A percentile compares a stretch with the other conserved stretches of the same genome.
Evolutionary conservation across 2,797 vertebrate genomes (phyloP).

Genomic region (Hydrocynus forskahlii): DNA sequence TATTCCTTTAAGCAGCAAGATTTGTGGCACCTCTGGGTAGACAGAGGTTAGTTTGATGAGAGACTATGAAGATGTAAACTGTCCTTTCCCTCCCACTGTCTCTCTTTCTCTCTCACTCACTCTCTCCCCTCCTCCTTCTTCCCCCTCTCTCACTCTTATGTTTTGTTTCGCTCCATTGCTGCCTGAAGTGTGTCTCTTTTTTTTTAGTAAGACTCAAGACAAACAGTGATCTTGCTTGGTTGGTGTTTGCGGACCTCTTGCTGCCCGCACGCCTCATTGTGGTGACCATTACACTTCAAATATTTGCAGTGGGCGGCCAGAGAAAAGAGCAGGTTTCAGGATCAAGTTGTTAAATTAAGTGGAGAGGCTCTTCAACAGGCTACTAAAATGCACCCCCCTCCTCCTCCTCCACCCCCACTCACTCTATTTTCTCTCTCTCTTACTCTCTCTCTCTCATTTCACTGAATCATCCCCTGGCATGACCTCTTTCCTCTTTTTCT

Average conservation of each 20-base stretch:
- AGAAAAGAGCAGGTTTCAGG: conserved; percentile 71
- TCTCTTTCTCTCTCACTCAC: conserved; percentile 37
- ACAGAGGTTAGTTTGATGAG: neutral
- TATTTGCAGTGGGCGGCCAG: conserved; percentile 70
- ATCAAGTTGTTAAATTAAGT: conserved; percentile 78
- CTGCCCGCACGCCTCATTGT: conserved; percentile 71
- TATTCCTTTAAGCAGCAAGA: neutral
- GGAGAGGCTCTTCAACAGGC: conserved; percentile 68
- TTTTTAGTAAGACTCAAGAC: conserved; percentile 76
- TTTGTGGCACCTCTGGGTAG: neutral
- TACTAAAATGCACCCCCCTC: conserved; percentile 49
- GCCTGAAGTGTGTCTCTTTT: conserved; percentile 28
- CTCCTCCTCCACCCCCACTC: conserved; percentile 33
- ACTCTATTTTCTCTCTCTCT: conserved; percentile 46
- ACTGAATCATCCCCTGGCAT: conserved; percentile 31
- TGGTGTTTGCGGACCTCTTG: conserved; percentile 74
- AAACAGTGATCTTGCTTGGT: conserved; percentile 71
- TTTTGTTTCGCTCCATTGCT: conserved; percentile 70
- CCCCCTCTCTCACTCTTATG: conserved; percentile 42
- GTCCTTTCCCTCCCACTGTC: neutral
- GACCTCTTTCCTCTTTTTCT: conserved; percentile 32
- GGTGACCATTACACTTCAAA: conserved; percentile 76
- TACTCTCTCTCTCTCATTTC: neutral
- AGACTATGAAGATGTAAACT: conserved; percentile 10
- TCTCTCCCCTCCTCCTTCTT: neutral